Base-by-base conservation (phyloP, 1,140 invertebrate species). In the Orius insidiosus region DNA sequence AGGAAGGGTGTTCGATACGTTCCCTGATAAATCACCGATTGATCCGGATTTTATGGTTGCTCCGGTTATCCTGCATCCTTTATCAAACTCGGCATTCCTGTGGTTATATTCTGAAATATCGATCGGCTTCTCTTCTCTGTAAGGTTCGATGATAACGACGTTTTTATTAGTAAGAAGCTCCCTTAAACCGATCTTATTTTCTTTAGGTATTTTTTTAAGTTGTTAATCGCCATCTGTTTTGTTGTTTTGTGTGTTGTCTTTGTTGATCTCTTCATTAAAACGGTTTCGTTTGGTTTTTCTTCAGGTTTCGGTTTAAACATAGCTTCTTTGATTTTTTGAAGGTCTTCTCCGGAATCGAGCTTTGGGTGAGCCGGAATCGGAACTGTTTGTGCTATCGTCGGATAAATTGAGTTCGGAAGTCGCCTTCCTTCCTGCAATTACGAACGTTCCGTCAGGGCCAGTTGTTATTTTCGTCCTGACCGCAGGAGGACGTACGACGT, bases 61-160 rank as follows among this genome's bases (percentile, higher is more conserved):
- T 35, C 68, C 64, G 0, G 59, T 54, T 2, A 60, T 49, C 31
- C 59, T 48, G 35, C 54, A 56, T 33, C 34, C 47, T 15, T 47
- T 24, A 10, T 54, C 51, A n/a, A 24, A 24, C 10, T 45, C 38
- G 5, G 15, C 33, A 31, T 18, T 45, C 32, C 47, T 46, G 24
- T 42, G 41, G 24, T 52, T 48, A 14, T 47, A 49, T 11, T 48
- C 52, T 9, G 52, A 46, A 46, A 43, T 14, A 11, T 45, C 46
- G 4, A 24, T 9, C 18, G 32, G 13, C 32, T 50, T 59, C 55
- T 49, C 56, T 11, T 78, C 78, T 49, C 80, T 66, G 2, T 83
- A 78, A 0, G 81, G 80, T 61, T 85, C 81, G 39, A 85, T 84
- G 50, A 85, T 84, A 0, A 85, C 79, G 19, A 85, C 80, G 56